A percentile compares a stretch with the other conserved stretches of the same genome.
Conservation (phyloP, 2,113 vertebrate species). For the Gavia stellata region DNA sequence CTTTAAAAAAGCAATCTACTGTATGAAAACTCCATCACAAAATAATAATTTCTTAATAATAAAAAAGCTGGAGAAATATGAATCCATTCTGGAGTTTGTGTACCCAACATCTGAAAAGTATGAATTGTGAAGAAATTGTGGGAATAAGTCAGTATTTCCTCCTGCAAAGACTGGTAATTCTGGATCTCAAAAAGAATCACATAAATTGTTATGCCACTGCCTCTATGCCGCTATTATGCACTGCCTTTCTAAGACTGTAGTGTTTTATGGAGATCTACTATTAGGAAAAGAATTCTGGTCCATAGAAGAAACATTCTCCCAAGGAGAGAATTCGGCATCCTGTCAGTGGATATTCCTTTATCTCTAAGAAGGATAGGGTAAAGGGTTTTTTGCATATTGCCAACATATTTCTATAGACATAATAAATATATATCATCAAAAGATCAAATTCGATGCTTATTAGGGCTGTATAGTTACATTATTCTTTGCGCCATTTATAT, state of each 20-base stretch:
- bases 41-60: not conserved
- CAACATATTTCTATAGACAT: not conserved
- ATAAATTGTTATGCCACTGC: not conserved
- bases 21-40: not conserved
- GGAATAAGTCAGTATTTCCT: not conserved
- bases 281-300: not conserved
- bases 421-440: not conserved
- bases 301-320: not conserved
- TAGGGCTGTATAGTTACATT: not conserved
- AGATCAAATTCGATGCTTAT: not conserved
- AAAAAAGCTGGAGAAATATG: not conserved
- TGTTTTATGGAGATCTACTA: not conserved
- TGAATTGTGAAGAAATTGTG: not conserved
- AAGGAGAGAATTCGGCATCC: not conserved
- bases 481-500: not conserved
- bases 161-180: not conserved
- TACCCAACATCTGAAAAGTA: not conserved
- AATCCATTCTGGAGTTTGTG: not conserved
- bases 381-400: not conserved
- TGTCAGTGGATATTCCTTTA: not conserved
- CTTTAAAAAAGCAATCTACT: not conserved
- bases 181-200: not conserved
- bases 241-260: not conserved
- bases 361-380: not conserved
- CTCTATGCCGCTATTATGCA: not conserved